Evolutionary conservation across 35 echinoderm and acorn worm species (phyloP).

Genomic region (Heliocidaris tuberculata): DNA sequence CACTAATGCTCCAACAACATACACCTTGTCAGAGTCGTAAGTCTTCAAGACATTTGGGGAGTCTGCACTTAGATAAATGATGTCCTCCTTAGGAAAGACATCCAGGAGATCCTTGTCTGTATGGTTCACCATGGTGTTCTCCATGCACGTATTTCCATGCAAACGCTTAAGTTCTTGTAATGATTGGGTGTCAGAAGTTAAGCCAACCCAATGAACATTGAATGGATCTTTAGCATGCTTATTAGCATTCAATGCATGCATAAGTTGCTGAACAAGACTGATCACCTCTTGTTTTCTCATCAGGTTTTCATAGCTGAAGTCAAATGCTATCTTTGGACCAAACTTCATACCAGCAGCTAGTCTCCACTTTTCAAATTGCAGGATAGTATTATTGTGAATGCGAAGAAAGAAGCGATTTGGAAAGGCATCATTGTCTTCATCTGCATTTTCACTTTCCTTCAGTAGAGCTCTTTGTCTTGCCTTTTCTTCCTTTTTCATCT

Average conservation of each 20-base stretch:
- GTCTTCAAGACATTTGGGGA: conserved; percentile 78
- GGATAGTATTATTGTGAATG: not conserved
- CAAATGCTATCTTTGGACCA: conserved; percentile 82
- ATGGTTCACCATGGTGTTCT: conserved; percentile 71
- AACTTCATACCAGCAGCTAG: conserved; percentile 91
- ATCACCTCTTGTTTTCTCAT: conserved; percentile 66
- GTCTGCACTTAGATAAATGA: conserved; percentile 83
- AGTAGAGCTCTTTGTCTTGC: conserved; percentile 6
- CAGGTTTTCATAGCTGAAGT: conserved; percentile 76
- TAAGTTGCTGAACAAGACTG: conserved; percentile 70
- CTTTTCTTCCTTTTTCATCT: conserved; percentile 50
- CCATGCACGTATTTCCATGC: not conserved
- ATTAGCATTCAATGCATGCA: conserved; percentile 63
- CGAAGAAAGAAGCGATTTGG: conserved; percentile 43
- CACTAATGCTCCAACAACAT: conserved; percentile 80
- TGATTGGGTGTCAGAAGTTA: conserved; percentile 44
- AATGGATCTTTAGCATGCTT: conserved; percentile 75
- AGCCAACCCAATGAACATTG: conserved; percentile 74
- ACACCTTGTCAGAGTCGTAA: conserved; percentile 74
- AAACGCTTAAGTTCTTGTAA: conserved; percentile 67
- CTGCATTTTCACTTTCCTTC: not conserved
- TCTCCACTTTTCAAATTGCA: conserved; percentile 63
- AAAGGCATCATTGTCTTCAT: conserved; percentile 21
- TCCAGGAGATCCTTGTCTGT: conserved; percentile 75
- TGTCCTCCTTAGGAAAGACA: conserved; percentile 71